These are phyloP conservation scores for Gnathonemus longibarbis DNA, from an alignment of 2,113 vertebrate genomes.

Conservation along the genomic window DNA sequence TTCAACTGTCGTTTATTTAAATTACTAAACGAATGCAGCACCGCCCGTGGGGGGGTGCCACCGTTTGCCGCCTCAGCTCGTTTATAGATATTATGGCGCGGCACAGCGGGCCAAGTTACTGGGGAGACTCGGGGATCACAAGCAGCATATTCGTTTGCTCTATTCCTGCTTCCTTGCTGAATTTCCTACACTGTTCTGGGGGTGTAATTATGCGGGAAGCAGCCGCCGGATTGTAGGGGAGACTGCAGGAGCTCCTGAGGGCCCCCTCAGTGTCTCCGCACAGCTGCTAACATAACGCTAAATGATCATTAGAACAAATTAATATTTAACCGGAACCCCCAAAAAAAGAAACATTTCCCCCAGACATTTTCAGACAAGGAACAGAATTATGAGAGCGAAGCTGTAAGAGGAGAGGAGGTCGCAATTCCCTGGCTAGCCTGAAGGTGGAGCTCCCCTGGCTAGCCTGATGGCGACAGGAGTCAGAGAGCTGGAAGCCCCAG, in stretches of 20 bases:
- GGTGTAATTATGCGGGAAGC: neutral
- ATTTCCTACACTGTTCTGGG: neutral
- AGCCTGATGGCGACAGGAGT: neutral
- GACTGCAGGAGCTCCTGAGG: neutral
- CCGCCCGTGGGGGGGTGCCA: neutral
- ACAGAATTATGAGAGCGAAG: neutral
- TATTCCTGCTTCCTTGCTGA: neutral
- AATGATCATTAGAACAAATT: neutral
- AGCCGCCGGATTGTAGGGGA: neutral
- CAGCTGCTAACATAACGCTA: neutral
- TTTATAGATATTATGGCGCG: neutral
- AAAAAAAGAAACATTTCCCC: neutral
- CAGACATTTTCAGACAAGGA: neutral
- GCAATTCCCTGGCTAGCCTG: neutral
- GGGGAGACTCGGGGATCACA: neutral
- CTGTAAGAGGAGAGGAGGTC: neutral
- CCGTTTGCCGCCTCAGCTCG: constrained; percentile 1
- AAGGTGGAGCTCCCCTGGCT: neutral
- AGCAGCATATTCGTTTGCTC: neutral
- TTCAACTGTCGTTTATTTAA: neutral
- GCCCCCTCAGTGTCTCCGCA: neutral
- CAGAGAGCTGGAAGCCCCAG: neutral
- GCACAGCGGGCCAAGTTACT: neutral
- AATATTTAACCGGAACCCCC: neutral
- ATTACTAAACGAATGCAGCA: neutral